Evolutionary conservation across 2,797 vertebrate genomes (phyloP), one percentile per base, ranked within the genome.

Genomic region (Chaunax sp.): DNA sequence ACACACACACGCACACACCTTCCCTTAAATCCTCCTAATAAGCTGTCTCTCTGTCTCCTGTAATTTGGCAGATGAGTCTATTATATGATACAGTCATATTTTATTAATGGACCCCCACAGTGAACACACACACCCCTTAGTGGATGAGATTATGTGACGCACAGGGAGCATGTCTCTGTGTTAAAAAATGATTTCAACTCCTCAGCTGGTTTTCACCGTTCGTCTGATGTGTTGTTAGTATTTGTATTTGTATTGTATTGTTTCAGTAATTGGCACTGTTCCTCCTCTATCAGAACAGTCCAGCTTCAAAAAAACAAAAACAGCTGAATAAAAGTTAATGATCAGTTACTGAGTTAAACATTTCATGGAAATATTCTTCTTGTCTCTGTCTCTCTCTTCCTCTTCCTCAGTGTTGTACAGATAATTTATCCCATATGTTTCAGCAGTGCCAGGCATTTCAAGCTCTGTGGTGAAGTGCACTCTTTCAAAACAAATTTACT

Each of bases 31-130:
- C 80, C 87, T 89, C 78, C 85, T 89, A 92, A 91, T 92, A 92
- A 92, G 89, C 87, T 83, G 85, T 89, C 89, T 89, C 85, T 91
- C 86, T 90, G 89, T 90, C 91, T 92, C 84, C 86, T 87, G 87
- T 91, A 90, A 92, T 92, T 92, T 92, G 86, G 87, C 88, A 92
- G 89, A 92, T 70, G 72, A 87, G 86, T 92, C 90, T 91, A 92
- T 92, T 92, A 90, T 92, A 92, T 89, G 88, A 89, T 87, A 87
- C 83, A 83, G 85, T 92, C 91, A 92, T 92, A 91, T 90, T 91
- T 92, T 91, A 92, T 92, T 91, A 92, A 92, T 92, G 89, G 86
- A 85, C 87, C 86, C 89, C 90, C 37, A 56, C 60, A 80, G 89
- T 52, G 87, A 89, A 87, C 88, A 88, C 89, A 84, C 84, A 88